Conservation (phyloP, 2,113 vertebrate species). For the Tenebrosternarchus preto region DNA sequence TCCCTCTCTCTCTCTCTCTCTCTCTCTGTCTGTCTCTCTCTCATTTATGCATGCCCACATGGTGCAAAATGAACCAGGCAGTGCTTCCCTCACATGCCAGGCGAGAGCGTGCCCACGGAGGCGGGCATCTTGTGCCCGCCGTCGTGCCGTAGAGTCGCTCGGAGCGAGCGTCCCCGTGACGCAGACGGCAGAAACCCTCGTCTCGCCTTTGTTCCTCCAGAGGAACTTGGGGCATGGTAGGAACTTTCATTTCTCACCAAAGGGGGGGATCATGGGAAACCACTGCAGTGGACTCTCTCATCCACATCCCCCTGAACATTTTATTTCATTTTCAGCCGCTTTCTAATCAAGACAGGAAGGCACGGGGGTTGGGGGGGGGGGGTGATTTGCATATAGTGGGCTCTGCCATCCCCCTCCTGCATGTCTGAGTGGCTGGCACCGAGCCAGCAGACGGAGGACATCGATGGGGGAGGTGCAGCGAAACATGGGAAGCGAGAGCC, state of each 20-base stretch:
- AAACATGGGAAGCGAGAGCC: background rate
- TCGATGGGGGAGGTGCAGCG: constrained; percentile 19
- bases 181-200: background rate
- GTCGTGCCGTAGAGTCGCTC: too few species aligned
- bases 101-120: background rate
- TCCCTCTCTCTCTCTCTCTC: constrained; percentile 26
- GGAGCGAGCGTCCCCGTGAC: too few species aligned
- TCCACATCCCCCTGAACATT: constrained; percentile 43
- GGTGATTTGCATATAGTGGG: constrained; percentile 59
- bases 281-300: background rate
- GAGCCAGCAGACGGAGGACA: constrained; percentile 55
- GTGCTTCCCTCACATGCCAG: constrained; percentile 4
- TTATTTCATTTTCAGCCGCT: constrained; percentile 67
- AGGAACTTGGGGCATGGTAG: constrained; percentile 56
- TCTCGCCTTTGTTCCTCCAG: constrained; percentile 58
- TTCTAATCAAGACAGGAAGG: constrained; percentile 74
- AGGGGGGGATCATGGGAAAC: background rate
- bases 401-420: constrained; percentile 38
- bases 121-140: too few species aligned
- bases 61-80: constrained; percentile 12
- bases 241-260: background rate
- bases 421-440: constrained; percentile 55
- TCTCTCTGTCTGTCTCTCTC: constrained; percentile 23
- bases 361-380: too few species aligned
- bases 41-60: constrained; percentile 26